A percentile compares a stretch with the other conserved stretches of the same genome.
phyloP scores from a whole-genome alignment of 2,888 invertebrate species.

The Drosophila mulleri region DNA sequence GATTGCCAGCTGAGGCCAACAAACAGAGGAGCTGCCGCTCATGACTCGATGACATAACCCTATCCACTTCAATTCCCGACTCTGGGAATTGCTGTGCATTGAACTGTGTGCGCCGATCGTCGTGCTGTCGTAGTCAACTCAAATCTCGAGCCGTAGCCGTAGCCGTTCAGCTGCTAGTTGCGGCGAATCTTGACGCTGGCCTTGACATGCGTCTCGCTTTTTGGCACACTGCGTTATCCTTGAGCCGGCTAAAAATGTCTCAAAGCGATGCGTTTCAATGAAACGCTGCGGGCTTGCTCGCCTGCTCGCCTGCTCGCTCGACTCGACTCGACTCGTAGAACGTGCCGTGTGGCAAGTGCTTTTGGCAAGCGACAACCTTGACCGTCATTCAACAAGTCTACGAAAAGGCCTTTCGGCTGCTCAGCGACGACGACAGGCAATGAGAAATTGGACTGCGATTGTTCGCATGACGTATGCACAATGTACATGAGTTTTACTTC shows the following conservation, averaged over 20 bases:
- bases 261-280: slow-evolving; percentile 61
- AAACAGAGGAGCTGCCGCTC: slow-evolving; percentile 7
- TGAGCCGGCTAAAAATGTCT: slow-evolving; percentile 75
- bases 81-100: slow-evolving; percentile 49
- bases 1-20: slow-evolving; percentile 12
- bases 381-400: slow-evolving; percentile 70
- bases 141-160: slow-evolving; percentile 50
- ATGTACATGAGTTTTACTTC: slow-evolving; percentile 57
- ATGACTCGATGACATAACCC: slow-evolving; percentile 56
- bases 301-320: slow-evolving; percentile 21
- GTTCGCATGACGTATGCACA: slow-evolving; percentile 58
- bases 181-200: slow-evolving; percentile 56
- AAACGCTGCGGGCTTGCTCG: slow-evolving; percentile 24
- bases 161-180: slow-evolving; percentile 35
- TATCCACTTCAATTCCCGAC: slow-evolving; percentile 8
- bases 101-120: slow-evolving; percentile 38
- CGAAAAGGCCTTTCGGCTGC: slow-evolving; percentile 46
- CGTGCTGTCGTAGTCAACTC: slow-evolving; percentile 16
- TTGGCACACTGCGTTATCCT: slow-evolving; percentile 76
- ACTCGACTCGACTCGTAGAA: slow-evolving; percentile 48
- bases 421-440: slow-evolving; percentile 32
- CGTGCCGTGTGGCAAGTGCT: slow-evolving; percentile 72
- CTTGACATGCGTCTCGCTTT: slow-evolving; percentile 56
- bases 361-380: slow-evolving; percentile 53
- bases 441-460: slow-evolving; percentile 50